Evolutionary conservation across 2,888 invertebrate genomes (phyloP).

Genomic region (Amphimallon solstitiale): DNA sequence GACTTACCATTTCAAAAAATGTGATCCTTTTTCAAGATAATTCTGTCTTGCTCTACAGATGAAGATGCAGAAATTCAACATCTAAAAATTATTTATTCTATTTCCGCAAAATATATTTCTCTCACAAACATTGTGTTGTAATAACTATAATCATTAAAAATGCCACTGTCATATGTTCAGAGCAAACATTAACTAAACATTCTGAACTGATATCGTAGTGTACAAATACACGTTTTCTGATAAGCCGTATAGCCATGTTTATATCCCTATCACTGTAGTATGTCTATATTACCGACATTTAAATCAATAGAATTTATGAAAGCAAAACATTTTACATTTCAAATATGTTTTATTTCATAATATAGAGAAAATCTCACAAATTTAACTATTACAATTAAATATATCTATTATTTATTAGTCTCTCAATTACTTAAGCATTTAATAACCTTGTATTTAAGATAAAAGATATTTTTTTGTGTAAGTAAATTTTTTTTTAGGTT

Average conservation of each 20-base stretch:
- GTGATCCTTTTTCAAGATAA: slow-evolving; percentile 18
- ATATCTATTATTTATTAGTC: too few relatives aligned
- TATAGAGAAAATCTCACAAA: too few relatives aligned
- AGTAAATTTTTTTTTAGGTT: neutral
- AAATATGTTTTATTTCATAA: too few relatives aligned
- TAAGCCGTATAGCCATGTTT: slow-evolving; percentile 35
- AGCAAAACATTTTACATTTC: too few relatives aligned
- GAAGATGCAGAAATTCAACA: neutral
- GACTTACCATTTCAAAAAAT: slow-evolving; percentile 36
- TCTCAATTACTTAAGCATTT: neutral
- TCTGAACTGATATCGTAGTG: slow-evolving; percentile 31
- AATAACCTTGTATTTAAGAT: neutral
- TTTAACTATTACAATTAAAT: too few relatives aligned
- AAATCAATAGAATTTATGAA: slow-evolving; percentile 32
- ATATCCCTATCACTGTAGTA: slow-evolving; percentile 26
- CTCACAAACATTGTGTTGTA: slow-evolving; percentile 22
- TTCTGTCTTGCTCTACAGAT: slow-evolving; percentile 1
- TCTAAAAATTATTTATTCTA: slow-evolving; percentile 22
- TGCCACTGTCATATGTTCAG: slow-evolving; percentile 6
- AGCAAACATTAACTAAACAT: slow-evolving; percentile 38
- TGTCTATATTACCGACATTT: slow-evolving; percentile 35
- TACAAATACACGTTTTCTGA: slow-evolving; percentile 35
- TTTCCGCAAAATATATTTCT: neutral
- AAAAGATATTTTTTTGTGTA: neutral
- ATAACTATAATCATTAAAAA: slow-evolving; percentile 8